Base-by-base conservation (phyloP, 2,888 invertebrate species). In the Scaptomyza tumidula region DNA sequence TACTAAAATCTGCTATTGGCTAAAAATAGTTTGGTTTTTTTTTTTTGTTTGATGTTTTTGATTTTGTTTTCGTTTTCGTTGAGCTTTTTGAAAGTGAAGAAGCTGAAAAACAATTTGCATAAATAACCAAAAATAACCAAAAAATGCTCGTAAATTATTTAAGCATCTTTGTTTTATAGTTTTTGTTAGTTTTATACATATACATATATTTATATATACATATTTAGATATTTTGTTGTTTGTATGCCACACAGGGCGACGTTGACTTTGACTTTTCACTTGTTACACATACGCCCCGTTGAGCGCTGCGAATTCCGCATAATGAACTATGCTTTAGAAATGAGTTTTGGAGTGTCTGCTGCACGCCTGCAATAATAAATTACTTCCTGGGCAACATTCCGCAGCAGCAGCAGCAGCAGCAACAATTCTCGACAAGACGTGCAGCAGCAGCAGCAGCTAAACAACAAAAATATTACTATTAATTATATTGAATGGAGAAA, bases 401-500 rank as follows among this genome's bases (percentile, higher is more conserved):
- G 27, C 61, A 56, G 65, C 41, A 56, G 53, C 66, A 19, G 46
- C 66, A 53, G 46, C 54, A 35, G 59, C 57, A 1, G n/a, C 75
- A 65, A 24, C 63, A 74, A 87, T 83, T 86, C 88, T 85, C 35
- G 69, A 63, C 41, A 41, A 76, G 85, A 72, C 83, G 73, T 81
- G 73, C 19, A 19, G 19, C 65, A 64, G 52, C 65, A 64, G 52
- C 68, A 35, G 52, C 71, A 71, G 71, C 73, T 61, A 56, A 62
- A 71, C 75, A 73, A 68, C 72, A 65, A 85, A 79, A 75, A 85
- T 86, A 79, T 78, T 82, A 82, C 77, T 80, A 82, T 86, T 88
- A 88, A 88, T 89, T 86, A 89, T 89, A 86, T 86, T 89, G 86
- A 82, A 86, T 86, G 86, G 86, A 87, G 86, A 86, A 86, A 86